These are phyloP conservation scores for Drosophila tristis DNA, from an alignment of 1,140 invertebrate species.

Conservation along the genomic window DNA sequence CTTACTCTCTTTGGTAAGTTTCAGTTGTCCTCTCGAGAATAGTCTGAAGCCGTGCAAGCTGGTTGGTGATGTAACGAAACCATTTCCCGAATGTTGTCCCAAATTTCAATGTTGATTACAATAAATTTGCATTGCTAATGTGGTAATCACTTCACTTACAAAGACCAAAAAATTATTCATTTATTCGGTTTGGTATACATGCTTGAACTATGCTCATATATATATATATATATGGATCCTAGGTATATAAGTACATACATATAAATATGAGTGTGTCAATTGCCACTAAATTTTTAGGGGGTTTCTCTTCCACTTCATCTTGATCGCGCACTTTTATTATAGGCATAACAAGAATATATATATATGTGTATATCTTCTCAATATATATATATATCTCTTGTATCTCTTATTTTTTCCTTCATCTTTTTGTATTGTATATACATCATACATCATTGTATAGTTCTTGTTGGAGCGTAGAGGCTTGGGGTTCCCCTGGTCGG, in stretches of 20 bases:
- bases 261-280: slow-evolving; percentile 49
- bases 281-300: slow-evolving; percentile 48
- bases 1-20: not conserved
- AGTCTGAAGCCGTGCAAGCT: slow-evolving; percentile 42
- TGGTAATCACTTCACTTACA: slow-evolving; percentile 15
- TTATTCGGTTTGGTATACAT: slow-evolving; percentile 74
- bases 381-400: slow-evolving; percentile 32
- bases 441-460: slow-evolving; percentile 46
- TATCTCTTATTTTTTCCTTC: not conserved
- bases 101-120: slow-evolving; percentile 31
- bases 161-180: slow-evolving; percentile 71
- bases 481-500: no score
- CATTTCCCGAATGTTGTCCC: slow-evolving; percentile 64
- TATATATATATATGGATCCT: slow-evolving; percentile 39
- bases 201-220: slow-evolving; percentile 58
- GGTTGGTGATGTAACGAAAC: slow-evolving; percentile 39
- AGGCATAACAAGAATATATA: slow-evolving; percentile 48
- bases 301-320: slow-evolving; percentile 17
- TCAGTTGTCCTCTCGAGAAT: slow-evolving; percentile 39
- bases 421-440: no score
- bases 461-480: no score
- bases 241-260: slow-evolving; percentile 49
- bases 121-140: not conserved
- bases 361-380: slow-evolving; percentile 39
- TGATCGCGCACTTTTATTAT: slow-evolving; percentile 35